Conservation (phyloP, 2,113 vertebrate species). For the Neomonachus schauinslandi region DNA sequence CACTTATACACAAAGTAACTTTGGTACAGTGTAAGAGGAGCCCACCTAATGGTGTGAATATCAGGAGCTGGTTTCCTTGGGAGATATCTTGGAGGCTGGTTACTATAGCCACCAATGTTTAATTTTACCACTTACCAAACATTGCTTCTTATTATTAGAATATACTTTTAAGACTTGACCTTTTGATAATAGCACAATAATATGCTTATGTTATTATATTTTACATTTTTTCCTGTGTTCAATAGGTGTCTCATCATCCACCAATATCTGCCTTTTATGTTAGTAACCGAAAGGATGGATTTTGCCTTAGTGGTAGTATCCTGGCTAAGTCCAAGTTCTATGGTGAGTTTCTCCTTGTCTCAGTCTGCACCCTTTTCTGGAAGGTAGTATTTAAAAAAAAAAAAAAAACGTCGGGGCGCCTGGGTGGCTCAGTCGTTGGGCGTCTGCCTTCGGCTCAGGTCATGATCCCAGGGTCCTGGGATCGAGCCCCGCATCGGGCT, state of each 20-base stretch:
- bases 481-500: too few species aligned
- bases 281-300: conserved; percentile 99
- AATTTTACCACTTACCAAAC: conserved; percentile 6
- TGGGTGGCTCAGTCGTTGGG: too few species aligned
- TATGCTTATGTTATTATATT: conserved; percentile 6
- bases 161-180: conserved; percentile 24
- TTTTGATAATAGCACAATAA: conserved; percentile 42
- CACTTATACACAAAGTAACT: background rate
- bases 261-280: conserved; percentile 98
- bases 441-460: too few species aligned
- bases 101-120: background rate
- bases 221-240: conserved; percentile 8
- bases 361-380: background rate
- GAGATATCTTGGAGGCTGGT: background rate
- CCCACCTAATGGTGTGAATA: background rate
- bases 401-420: too few species aligned
- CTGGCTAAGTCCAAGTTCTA: conserved; percentile 99
- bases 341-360: conserved; percentile 85
- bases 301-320: conserved; percentile 99
- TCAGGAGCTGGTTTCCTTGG: background rate
- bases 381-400: background rate
- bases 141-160: conserved; percentile 18
- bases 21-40: background rate
- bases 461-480: too few species aligned
- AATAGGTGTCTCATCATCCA: conserved; percentile 98